A percentile compares a stretch with the other conserved stretches of the same genome.
These are phyloP conservation scores for Actenoides hombroni DNA, from an alignment of 2,113 vertebrate genomes.

Conservation along the genomic window DNA sequence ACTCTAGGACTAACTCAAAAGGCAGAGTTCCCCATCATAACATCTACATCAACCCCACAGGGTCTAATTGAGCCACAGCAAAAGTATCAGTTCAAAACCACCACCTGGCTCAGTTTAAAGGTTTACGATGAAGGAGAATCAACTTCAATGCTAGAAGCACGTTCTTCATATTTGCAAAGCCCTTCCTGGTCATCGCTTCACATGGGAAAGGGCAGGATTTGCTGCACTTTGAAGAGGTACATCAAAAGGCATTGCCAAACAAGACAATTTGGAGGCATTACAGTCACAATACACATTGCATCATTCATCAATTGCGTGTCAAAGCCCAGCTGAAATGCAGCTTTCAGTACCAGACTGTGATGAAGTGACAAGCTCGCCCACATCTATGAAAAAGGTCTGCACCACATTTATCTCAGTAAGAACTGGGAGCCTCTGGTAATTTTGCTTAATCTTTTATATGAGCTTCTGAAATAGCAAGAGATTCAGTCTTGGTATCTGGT, in stretches of 20 bases:
- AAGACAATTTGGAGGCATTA: background rate
- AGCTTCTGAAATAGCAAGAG: constrained; percentile 40
- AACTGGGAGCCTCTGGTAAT: background rate
- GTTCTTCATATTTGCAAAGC: background rate
- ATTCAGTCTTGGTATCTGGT: background rate
- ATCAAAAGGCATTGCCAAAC: constrained; percentile 28
- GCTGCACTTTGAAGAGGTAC: background rate
- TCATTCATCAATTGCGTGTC: background rate
- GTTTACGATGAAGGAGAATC: background rate
- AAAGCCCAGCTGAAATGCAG: background rate
- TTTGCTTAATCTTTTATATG: background rate
- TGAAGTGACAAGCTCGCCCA: constrained; percentile 31
- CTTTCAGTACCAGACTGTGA: background rate
- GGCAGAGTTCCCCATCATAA: background rate
- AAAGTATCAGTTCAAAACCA: background rate
- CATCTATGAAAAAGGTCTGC: background rate
- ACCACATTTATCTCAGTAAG: background rate
- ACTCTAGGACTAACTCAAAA: background rate
- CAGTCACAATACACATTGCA: background rate
- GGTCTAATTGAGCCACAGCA: background rate
- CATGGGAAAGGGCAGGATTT: background rate
- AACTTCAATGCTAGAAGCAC: background rate
- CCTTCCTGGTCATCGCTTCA: background rate
- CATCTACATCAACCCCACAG: background rate
- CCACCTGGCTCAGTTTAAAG: background rate